Base-by-base conservation (phyloP, 37 sponge, comb jelly and placozoan genomes). In the Crambe crambe region DNA sequence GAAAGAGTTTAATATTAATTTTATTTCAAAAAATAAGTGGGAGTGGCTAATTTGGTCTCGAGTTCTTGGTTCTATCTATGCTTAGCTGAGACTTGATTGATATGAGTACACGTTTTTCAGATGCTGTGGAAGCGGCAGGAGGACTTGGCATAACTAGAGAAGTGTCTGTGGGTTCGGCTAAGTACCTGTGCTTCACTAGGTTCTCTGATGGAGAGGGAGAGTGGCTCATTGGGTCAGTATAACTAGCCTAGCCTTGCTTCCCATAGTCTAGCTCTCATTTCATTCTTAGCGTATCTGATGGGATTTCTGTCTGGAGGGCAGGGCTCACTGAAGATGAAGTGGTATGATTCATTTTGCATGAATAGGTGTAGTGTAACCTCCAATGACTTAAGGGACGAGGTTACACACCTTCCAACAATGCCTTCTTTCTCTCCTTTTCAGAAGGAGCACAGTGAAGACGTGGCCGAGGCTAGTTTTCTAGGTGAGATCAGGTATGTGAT, bases 171-270 rank as follows among this genome's bases (percentile, higher is more conserved):
- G 59, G 72, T 18, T 31, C 2, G 2, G 38, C 56, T 17, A 71
- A 34, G 73, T 81, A 41, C 31, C 47, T 72, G 30, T 72, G 42
- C 61, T 81, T 27, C 47, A 81, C 81, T 23, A 71, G 61, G 5
- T 81, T 31, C 62, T 54, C 81, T 0, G 61, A 81, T 32, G 43
- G 34, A 32, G 73, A 56, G n/a, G 20, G 23, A 23, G 31, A 65
- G 4, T 78, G 69, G 70, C 69, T 69, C 26, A 72, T 81, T 38
- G 81, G 72, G 81, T 81, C 32, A 71, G 79, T n/a, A 15, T 37
- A 31, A n/a, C 39, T 26, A n/a, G n/a, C n/a, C n/a, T n/a, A n/a
- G n/a, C n/a, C n/a, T n/a, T n/a, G n/a, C n/a, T n/a, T n/a, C n/a
- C n/a, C 71, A 23, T 38, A 40, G 6, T 56, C 25, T 61, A 23